phyloP scores from a whole-genome alignment of 2,888 invertebrate species.

The Micoletzkya japonica region DNA sequence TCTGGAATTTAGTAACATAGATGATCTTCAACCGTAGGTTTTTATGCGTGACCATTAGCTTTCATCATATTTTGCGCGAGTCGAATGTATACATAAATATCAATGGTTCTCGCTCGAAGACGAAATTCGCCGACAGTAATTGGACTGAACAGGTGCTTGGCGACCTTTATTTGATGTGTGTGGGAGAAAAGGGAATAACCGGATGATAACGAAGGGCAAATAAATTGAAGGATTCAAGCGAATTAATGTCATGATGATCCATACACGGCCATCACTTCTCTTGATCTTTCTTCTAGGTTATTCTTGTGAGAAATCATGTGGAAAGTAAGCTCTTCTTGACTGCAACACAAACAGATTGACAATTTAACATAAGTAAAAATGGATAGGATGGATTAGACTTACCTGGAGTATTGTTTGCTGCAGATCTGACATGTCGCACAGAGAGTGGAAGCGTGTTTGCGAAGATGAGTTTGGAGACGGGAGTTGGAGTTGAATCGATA shows the following conservation, averaged over 20 bases:
- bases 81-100: too few species aligned
- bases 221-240: background rate
- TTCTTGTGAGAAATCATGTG: constrained; percentile 10
- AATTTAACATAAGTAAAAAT: too few species aligned
- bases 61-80: too few species aligned
- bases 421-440: constrained; percentile 15
- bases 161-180: background rate
- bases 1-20: too few species aligned
- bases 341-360: background rate
- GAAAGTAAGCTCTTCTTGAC: constrained; percentile 3
- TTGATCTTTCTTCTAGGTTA: constrained; percentile 1
- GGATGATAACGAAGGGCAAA: background rate
- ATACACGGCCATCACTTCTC: background rate
- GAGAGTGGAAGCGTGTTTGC: constrained; percentile 7
- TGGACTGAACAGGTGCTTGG: background rate
- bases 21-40: too few species aligned
- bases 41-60: too few species aligned
- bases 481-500: constrained; percentile 20
- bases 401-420: constrained; percentile 10
- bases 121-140: too few species aligned
- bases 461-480: constrained; percentile 6
- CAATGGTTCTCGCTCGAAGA: too few species aligned
- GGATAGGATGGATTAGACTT: background rate
- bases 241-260: background rate
- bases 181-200: background rate